Evolutionary conservation across 2,113 vertebrate genomes (phyloP), one percentile per base, ranked within the genome.

Genomic region (Cervus canadensis): DNA sequence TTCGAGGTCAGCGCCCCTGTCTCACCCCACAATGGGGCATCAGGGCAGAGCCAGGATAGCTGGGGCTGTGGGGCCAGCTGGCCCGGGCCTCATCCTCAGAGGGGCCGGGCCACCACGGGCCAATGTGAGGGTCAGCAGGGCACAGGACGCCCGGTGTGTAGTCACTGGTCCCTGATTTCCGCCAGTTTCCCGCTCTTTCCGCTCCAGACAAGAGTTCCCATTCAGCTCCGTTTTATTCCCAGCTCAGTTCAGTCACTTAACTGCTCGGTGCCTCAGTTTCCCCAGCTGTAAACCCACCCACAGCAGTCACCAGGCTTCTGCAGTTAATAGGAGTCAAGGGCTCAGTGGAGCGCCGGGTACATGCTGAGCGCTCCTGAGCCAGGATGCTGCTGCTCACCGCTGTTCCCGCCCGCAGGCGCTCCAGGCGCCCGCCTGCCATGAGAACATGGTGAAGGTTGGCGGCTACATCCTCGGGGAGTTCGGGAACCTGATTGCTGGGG

Each of bases 391-490:
- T 12, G 3, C 54, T 30, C 89, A 19, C 1, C 0, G 1, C 23
- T 30, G 6, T 30, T 16, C 33, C 79, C 0, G 0, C 36, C 4
- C 16, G 0, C 96, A 99, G 99, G 99, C 99, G 4, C 98, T 99
- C 83, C 99, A 99, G 98, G 99, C 99, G 23, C 99, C 99, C 0
- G 99, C 99, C 50, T 99, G 99, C 96, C 99, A 99, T 2, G 99
- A 99, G 98, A 99, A 99, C 98, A 99, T 99, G 99, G 99, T 99
- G 97, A 99, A 99, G 91, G 99, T 99, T 0, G 99, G 99, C 5
- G 99, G 99, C 59, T 99, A 99, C 97, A 99, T 99, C 95, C 98
- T 99, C 76, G 99, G 99, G 67, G 99, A 99, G 97, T 99, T 99
- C 96, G 99, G 99, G 76, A 99, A 99, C 97, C 99, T 99, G 83